Conservation (phyloP, 2,888 invertebrate species). For the Platycheirus rosarum region DNA sequence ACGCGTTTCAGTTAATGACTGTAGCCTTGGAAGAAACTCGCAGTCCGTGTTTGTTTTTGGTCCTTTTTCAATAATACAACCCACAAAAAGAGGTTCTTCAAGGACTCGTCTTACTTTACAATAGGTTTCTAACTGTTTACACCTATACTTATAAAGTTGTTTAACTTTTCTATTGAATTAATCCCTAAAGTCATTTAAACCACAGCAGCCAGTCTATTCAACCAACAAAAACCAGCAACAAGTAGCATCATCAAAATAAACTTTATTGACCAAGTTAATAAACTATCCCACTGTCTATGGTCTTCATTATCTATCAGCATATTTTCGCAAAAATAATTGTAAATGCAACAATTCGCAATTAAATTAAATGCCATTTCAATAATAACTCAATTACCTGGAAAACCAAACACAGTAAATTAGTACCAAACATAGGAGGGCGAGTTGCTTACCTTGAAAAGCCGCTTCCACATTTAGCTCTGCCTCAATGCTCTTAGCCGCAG, state of each 20-base stretch:
- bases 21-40: not conserved
- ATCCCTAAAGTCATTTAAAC: too few species aligned
- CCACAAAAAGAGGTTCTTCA: conserved; percentile 2
- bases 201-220: too few species aligned
- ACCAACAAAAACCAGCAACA: too few species aligned
- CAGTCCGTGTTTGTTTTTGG: not conserved
- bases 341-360: conserved; percentile 43
- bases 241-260: conserved; percentile 14
- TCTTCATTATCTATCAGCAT: too few species aligned
- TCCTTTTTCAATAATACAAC: not conserved
- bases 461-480: conserved; percentile 83
- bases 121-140: not conserved
- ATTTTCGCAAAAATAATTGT: conserved; percentile 19
- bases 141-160: too few species aligned
- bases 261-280: conserved; percentile 18
- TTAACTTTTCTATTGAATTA: too few species aligned
- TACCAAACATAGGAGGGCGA: not conserved
- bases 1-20: conserved; percentile 7
- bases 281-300: conserved; percentile 18
- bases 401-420: conserved; percentile 34
- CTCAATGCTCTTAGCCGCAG: conserved; percentile 80
- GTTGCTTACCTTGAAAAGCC: conserved; percentile 85
- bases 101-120: not conserved
- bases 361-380: conserved; percentile 25
- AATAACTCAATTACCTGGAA: conserved; percentile 47